Base-by-base conservation (phyloP, 1,140 invertebrate genomes). In the Drosophila kepulauana region DNA sequence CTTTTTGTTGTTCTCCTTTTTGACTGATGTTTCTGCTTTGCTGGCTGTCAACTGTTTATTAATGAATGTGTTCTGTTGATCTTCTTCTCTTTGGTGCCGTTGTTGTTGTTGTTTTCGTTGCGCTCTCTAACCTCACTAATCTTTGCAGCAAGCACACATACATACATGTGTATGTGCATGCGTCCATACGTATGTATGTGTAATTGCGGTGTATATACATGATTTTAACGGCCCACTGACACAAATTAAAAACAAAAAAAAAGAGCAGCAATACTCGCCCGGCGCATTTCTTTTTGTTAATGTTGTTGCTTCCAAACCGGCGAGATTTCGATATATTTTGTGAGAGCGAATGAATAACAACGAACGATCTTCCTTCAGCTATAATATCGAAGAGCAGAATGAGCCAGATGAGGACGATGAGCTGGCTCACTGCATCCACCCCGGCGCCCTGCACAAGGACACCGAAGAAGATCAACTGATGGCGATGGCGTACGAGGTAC, bases 391-490 rank as follows among this genome's bases (percentile, higher is more conserved):
- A 73, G 78, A 89, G 66, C 82, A 79, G 51, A 80, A 79, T 75
- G 82, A 82, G 49, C 79, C 82, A 33, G 84, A 91, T 58, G 89
- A 92, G 43, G 81, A 88, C 33, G 71, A 89, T 71, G 85, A 89
- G 75, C 77, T 92, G 76, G 71, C 87, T 65, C 79, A 91, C 66
- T 92, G 91, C 75, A 91, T 92, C 54, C 91, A 79, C 16, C 91
- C 91, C 38, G 91, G 82, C 70, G 78, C 88, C 20, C 79, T 92
- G 71, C 91, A 92, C 74, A 82, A 82, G 68, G 74, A 81, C 54
- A 77, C 54, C 54, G 82, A 90, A 41, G 89, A 92, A 52, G 75
- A 91, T 77, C 86, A 86, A 38, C 77, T 84, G 25, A 90, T 90
- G 81, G 87, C 85, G 3, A 52, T 91, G 75, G 86, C 87, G 56